Conservation (phyloP, 2,113 vertebrate genomes). For the Egretta garzetta region DNA sequence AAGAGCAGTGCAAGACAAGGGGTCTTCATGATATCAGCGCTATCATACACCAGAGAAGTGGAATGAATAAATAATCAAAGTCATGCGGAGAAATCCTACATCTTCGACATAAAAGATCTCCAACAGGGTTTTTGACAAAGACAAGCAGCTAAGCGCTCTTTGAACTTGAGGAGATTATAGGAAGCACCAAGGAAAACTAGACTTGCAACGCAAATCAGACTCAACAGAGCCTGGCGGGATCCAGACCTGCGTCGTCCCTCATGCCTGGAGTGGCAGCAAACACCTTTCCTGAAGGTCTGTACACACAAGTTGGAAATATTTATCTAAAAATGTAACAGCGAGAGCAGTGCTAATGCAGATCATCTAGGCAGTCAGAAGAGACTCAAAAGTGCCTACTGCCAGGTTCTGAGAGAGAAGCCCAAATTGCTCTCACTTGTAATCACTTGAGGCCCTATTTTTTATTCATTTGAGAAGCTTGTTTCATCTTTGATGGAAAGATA, state of each 20-base stretch:
- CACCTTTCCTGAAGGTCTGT: constrained; percentile 42
- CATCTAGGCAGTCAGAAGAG: constrained; percentile 27
- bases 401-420: constrained; percentile 48
- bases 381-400: constrained; percentile 44
- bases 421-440: constrained; percentile 66
- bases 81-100: constrained; percentile 88
- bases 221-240: constrained; percentile 80
- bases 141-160: constrained; percentile 91
- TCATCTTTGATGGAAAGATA: constrained; percentile 49
- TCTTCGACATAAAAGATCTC: constrained; percentile 94
- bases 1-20: constrained; percentile 79
- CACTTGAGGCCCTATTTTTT: constrained; percentile 71
- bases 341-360: constrained; percentile 7
- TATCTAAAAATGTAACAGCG: constrained; percentile 45
- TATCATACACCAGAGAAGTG: constrained; percentile 87
- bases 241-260: constrained; percentile 29
- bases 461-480: constrained; percentile 65
- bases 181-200: constrained; percentile 77
- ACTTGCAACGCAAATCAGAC: constrained; percentile 77
- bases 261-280: constrained; percentile 50
- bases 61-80: constrained; percentile 99
- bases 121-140: constrained; percentile 92
- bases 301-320: constrained; percentile 45
- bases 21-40: constrained; percentile 79
- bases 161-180: constrained; percentile 89